Conservation (phyloP, 2,888 invertebrate species). For the Brassicogethes aeneus region DNA sequence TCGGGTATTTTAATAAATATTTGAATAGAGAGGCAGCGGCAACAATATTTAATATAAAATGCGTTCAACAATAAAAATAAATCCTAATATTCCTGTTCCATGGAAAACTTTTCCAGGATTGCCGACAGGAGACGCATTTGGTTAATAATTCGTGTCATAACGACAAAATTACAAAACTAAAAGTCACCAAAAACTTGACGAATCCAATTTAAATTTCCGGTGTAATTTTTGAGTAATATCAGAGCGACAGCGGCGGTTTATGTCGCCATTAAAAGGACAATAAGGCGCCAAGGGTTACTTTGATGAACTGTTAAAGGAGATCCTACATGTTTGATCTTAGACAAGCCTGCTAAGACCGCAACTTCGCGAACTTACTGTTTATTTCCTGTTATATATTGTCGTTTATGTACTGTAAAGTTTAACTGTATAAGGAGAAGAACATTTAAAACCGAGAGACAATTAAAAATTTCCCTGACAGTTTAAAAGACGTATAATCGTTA, state of each 20-base stretch:
- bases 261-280: slow-evolving; percentile 19
- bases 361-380: slow-evolving; percentile 19
- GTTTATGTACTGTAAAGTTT: slow-evolving; percentile 1
- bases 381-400: slow-evolving; percentile 10
- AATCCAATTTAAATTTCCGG: slow-evolving; percentile 19
- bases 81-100: no score
- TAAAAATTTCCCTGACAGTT: neutral
- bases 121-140: no score
- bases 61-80: no score
- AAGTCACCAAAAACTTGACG: slow-evolving; percentile 21
- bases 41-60: no score
- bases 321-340: slow-evolving; percentile 21
- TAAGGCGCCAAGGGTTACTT: slow-evolving; percentile 22
- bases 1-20: no score
- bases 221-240: neutral
- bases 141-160: slow-evolving; percentile 9
- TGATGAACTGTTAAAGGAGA: slow-evolving; percentile 18
- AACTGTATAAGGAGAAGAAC: neutral
- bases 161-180: slow-evolving; percentile 1
- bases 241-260: slow-evolving; percentile 10
- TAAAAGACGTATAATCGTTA: no score
- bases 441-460: no score
- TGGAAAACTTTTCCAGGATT: no score
- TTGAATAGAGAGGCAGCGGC: no score
- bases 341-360: slow-evolving; percentile 18